phyloP scores from a whole-genome alignment of 2,888 invertebrate species.

The Petrolisthes cinctipes region DNA sequence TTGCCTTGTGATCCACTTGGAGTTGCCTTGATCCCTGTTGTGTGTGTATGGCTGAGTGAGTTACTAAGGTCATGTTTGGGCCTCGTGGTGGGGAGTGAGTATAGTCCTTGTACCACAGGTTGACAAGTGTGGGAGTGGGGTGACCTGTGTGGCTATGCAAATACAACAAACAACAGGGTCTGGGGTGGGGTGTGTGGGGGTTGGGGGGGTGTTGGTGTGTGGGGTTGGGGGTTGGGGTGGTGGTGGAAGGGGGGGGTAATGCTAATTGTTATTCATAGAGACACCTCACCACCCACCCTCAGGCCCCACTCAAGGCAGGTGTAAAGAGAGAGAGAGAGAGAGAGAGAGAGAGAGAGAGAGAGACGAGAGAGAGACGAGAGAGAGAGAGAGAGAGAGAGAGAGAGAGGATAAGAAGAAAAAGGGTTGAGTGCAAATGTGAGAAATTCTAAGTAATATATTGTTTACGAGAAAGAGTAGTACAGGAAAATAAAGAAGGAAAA shows the following conservation, averaged over 20 bases:
- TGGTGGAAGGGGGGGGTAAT: slow-evolving; percentile 38
- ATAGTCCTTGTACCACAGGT: neutral
- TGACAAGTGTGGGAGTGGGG: too few relatives aligned
- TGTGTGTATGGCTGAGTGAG: slow-evolving; percentile 22
- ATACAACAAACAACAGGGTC: too few relatives aligned
- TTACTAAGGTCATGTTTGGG: slow-evolving; percentile 15
- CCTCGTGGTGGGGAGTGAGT: neutral
- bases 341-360: neutral
- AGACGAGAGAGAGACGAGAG: neutral
- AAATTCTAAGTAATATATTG: neutral
- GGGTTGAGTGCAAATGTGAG: neutral
- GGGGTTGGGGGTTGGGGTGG: neutral
- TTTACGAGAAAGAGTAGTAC: neutral
- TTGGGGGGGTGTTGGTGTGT: neutral
- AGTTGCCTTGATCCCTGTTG: slow-evolving; percentile 42
- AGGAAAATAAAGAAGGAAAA: neutral
- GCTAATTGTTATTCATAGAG: slow-evolving; percentile 54
- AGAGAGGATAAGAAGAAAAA: neutral
- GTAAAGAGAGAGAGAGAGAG: slow-evolving; percentile 22
- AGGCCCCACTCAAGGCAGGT: slow-evolving; percentile 26
- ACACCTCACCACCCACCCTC: neutral
- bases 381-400: neutral
- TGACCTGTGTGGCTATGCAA: too few relatives aligned
- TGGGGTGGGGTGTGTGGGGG: too few relatives aligned
- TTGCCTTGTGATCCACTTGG: slow-evolving; percentile 39